Conservation (phyloP, 2,113 vertebrate genomes). For the Menidia beryllina region DNA sequence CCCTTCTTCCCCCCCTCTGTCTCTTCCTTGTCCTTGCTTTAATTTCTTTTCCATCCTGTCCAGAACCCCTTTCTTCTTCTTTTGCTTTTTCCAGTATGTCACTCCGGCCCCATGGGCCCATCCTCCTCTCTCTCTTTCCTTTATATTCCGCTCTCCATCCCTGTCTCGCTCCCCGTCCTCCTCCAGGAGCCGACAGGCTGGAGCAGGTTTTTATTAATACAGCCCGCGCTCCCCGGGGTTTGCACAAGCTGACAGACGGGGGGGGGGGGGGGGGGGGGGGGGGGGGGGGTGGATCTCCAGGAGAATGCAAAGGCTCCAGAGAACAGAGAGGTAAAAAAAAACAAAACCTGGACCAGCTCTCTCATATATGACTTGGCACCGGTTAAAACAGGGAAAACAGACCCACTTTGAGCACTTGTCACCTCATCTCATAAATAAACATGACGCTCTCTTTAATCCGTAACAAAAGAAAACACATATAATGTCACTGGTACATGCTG, state of each 20-base stretch:
- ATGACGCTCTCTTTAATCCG: too few relatives aligned
- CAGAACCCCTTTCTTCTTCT: not conserved
- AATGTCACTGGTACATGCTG: not conserved
- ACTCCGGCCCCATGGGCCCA: not conserved
- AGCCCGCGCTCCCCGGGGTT: slow-evolving; percentile 4
- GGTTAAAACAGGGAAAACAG: not conserved
- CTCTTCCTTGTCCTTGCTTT: not conserved
- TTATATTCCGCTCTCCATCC: not conserved
- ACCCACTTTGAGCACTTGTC: too few relatives aligned
- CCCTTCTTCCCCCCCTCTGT: too few relatives aligned
- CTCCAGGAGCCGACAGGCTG: slow-evolving; percentile 31
- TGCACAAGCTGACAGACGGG: slow-evolving; percentile 28
- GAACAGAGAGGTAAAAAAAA: slow-evolving; percentile 1
- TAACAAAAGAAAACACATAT: too few relatives aligned
- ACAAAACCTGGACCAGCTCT: not conserved
- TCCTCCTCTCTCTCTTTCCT: not conserved
- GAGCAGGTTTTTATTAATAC: slow-evolving; percentile 54
- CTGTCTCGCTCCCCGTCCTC: not conserved
- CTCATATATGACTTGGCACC: not conserved
- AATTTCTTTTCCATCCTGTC: not conserved
- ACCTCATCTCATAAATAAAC: too few relatives aligned
- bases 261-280: too few relatives aligned
- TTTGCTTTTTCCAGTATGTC: not conserved
- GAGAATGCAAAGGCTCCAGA: slow-evolving; percentile 27
- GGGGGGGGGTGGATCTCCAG: slow-evolving; percentile 27